phyloP scores from a whole-genome alignment of 1,140 invertebrate genomes.

The Trialeurodes vaporariorum region DNA sequence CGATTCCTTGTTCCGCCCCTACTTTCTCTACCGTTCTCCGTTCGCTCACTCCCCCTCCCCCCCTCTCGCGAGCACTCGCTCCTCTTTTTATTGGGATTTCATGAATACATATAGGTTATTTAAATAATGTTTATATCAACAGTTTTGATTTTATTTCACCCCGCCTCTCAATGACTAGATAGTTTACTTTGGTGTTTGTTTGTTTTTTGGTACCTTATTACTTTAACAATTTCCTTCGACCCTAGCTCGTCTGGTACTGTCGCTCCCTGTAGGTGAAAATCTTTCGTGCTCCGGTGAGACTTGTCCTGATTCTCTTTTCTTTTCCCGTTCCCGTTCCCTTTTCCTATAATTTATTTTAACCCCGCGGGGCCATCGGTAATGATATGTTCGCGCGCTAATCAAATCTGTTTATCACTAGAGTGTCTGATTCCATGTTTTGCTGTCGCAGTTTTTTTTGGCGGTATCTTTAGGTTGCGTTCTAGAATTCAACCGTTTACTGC shows the following conservation, averaged over 20 bases:
- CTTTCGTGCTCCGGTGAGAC: too few species aligned
- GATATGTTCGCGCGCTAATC: neutral
- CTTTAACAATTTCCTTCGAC: neutral
- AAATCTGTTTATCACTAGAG: neutral
- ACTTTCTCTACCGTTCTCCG: too few species aligned
- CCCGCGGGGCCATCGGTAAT: neutral
- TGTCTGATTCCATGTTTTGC: too few species aligned
- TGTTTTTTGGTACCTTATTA: neutral
- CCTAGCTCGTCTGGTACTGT: too few species aligned
- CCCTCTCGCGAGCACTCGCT: neutral
- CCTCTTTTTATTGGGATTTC: neutral
- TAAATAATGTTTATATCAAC: conserved; percentile 1
- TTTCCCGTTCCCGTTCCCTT: too few species aligned
- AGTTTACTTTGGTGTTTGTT: neutral
- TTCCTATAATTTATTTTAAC: too few species aligned
- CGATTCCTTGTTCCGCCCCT: neutral
- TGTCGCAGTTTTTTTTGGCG: too few species aligned
- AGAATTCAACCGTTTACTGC: too few species aligned
- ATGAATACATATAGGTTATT: neutral
- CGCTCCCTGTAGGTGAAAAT: too few species aligned
- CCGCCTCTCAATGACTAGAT: neutral
- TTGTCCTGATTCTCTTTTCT: too few species aligned
- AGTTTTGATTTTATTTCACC: neutral
- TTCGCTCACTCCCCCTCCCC: too few species aligned
- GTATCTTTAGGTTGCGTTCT: too few species aligned